These are phyloP conservation scores for Apostichopus californicus DNA, from an alignment of 35 echinoderm and acorn worm species.

Conservation along the genomic window DNA sequence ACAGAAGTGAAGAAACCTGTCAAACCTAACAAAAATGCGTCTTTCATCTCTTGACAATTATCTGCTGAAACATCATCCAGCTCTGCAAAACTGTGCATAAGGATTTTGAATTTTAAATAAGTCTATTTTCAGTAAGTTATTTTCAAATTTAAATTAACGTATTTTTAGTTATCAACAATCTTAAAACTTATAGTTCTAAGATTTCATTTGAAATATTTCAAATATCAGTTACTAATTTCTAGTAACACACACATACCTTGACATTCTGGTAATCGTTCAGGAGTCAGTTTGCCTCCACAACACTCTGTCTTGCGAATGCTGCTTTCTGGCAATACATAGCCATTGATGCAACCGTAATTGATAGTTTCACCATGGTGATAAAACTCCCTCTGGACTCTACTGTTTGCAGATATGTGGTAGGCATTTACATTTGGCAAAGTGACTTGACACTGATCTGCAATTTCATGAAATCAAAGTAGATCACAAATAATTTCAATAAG, in stretches of 20 bases:
- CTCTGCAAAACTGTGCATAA: too few relatives aligned
- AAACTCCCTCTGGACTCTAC: neutral
- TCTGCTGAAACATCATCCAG: too few relatives aligned
- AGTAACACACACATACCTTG: neutral
- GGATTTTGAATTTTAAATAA: too few relatives aligned
- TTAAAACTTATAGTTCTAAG: neutral
- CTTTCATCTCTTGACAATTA: too few relatives aligned
- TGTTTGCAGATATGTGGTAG: neutral
- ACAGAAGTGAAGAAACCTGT: too few relatives aligned
- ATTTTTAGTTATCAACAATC: neutral
- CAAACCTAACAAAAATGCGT: too few relatives aligned
- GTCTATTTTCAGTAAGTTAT: neutral
- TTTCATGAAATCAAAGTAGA: neutral
- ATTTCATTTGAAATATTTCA: neutral
- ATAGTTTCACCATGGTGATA: neutral
- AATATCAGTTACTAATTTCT: neutral
- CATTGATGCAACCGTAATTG: neutral
- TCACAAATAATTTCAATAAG: too few relatives aligned
- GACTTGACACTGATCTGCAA: neutral
- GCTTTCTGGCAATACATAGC: neutral
- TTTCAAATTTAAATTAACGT: neutral
- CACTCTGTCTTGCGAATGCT: neutral
- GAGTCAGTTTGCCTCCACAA: neutral
- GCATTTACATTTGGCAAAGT: neutral
- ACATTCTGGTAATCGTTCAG: neutral